Evolutionary conservation across 2,797 vertebrate species (phyloP).

Genomic region (Prunella strophiata): DNA sequence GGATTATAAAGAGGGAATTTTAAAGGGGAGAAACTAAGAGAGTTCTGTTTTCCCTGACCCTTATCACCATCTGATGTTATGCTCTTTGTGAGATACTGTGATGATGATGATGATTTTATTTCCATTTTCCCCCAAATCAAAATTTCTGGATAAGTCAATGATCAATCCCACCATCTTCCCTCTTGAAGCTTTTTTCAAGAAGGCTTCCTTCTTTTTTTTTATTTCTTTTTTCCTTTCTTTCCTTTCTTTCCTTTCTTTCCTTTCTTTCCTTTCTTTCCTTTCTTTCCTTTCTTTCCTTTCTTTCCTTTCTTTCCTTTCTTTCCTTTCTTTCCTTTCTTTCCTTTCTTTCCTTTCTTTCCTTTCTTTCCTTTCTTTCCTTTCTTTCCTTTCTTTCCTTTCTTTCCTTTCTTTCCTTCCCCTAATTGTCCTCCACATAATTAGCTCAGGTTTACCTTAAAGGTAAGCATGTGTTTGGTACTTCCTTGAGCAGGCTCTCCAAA

Average conservation of each 20-base stretch:
- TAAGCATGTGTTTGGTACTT: not conserved
- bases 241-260: too few species aligned
- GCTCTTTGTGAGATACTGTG: not conserved
- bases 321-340: too few species aligned
- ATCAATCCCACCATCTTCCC: not conserved
- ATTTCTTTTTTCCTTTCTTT: too few species aligned
- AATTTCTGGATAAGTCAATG: not conserved
- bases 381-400: too few species aligned
- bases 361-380: too few species aligned
- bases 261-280: too few species aligned
- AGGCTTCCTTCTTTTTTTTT: not conserved
- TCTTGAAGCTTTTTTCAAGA: not conserved
- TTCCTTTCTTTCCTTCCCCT: rapidly evolving
- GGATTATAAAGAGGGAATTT: not conserved
- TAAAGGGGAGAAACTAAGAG: not conserved
- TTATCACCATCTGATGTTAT: too few species aligned
- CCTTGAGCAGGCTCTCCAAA: not conserved
- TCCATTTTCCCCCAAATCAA: not conserved
- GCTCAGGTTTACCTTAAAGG: not conserved
- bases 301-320: too few species aligned
- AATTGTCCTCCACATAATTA: not conserved
- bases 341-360: too few species aligned
- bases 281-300: too few species aligned
- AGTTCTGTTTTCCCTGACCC: not conserved
- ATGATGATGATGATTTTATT: not conserved